These are phyloP conservation scores for Lophochroa leadbeateri DNA, from an alignment of 2,113 vertebrate species.

Conservation along the genomic window DNA sequence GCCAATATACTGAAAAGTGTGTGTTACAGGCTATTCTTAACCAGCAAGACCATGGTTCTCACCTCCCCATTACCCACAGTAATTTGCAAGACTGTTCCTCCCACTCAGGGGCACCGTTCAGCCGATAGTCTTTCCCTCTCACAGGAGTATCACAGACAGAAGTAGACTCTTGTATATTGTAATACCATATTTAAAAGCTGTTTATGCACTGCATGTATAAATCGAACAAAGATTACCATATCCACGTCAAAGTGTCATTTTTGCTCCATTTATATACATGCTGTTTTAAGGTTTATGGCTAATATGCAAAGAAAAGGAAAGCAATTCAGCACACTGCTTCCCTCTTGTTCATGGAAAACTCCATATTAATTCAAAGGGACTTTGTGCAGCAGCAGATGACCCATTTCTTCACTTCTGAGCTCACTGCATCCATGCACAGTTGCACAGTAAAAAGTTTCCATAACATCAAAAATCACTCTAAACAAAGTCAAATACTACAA, in stretches of 20 bases:
- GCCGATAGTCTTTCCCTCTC: neutral
- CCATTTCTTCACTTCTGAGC: neutral
- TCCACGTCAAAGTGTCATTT: neutral
- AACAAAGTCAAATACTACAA: neutral
- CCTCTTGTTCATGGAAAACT: neutral
- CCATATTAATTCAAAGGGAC: neutral
- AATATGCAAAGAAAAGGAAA: neutral
- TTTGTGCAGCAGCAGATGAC: neutral
- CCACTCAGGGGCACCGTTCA: neutral
- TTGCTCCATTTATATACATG: neutral
- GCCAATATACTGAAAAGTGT: neutral
- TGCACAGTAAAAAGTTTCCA: neutral
- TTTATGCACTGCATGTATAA: neutral
- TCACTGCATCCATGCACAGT: neutral
- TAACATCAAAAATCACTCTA: neutral
- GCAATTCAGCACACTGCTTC: neutral
- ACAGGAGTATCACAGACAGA: neutral
- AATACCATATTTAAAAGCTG: conserved; percentile 26
- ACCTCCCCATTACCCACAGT: neutral
- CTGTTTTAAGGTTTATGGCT: neutral
- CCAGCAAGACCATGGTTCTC: neutral
- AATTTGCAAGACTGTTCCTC: conserved; percentile 9
- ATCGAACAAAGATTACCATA: conserved; percentile 1
- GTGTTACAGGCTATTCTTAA: neutral
- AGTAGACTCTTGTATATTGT: neutral